A percentile compares a stretch with the other conserved stretches of the same genome.
phyloP scores from a whole-genome alignment of 64 coral and sea anemone genomes.

The Porites australiensis region DNA sequence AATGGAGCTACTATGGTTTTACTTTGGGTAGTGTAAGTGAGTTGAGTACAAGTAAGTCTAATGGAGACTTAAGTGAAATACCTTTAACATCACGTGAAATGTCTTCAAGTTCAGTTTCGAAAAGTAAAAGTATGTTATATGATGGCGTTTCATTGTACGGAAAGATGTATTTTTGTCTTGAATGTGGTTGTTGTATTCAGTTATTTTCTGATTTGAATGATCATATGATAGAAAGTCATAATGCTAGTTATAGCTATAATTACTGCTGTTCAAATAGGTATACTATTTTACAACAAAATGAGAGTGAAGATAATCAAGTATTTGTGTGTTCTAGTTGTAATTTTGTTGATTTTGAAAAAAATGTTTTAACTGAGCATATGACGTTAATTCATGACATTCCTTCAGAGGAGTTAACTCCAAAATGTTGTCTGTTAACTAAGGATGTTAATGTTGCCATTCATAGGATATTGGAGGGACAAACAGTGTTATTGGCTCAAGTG shows the following conservation, averaged over 20 bases:
- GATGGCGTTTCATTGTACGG: background rate
- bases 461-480: background rate
- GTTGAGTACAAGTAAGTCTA: background rate
- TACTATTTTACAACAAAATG: background rate
- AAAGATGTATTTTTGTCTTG: conserved; percentile 13
- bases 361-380: background rate
- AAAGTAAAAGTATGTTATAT: background rate
- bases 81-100: background rate
- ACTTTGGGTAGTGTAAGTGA: background rate
- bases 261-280: background rate
- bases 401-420: background rate
- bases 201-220: background rate
- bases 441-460: background rate
- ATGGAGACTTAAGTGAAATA: background rate
- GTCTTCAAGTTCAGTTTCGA: background rate
- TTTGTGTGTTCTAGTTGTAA: background rate
- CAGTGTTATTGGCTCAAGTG: background rate
- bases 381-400: background rate
- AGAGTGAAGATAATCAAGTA: background rate
- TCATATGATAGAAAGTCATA: background rate
- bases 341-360: background rate
- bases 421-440: background rate
- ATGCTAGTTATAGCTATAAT: background rate
- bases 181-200: background rate
- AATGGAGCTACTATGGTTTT: background rate